Base-by-base conservation (phyloP, 2,888 invertebrate species). In the Eumacrocentrus americanus region DNA sequence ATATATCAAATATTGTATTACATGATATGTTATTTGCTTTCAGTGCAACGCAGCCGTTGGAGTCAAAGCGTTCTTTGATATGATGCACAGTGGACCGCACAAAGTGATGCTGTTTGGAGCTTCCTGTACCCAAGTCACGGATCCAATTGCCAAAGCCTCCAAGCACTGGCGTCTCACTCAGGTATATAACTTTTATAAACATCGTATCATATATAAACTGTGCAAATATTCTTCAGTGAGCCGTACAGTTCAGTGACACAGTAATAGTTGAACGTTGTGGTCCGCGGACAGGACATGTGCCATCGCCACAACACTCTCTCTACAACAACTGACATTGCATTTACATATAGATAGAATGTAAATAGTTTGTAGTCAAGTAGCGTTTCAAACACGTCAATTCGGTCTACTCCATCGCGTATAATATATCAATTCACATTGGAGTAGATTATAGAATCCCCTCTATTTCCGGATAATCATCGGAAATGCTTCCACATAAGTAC, bases 101-200 rank as follows among this genome's bases (percentile, higher is more conserved):
- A 96, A 96, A 82, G 84, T 97, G 72, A 95, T 97, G 91, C 84
- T 98, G 69, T 98, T 98, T 75, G 98, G 98, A 0, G 97, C 95
- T 3, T 95, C 96, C 3, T 98, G 98, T 81, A 95, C 95, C 0
- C 92, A 94, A 77, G 97, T 98, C 69, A 98, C 97, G 0, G 96
- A 97, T 80, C 96, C 97, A 40, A 95, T 98, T 67, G 97, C 97
- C 6, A 95, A 97, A 82, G 95, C 96, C 3, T 94, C 95, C 57
- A 95, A 95, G 74, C 96, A 95, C 80, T 99, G 98, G 96, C 93
- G 95, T 77, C 87, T 99, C 56, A 94, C 95, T 0, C 97, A 96
- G 88, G 93, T 92, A 82, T n/a, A n/a, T n/a, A n/a, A n/a, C n/a
- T n/a, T n/a, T n/a, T n/a, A n/a, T n/a, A n/a, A n/a, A n/a, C n/a